These are phyloP conservation scores for Heterocephalus glaber DNA, from an alignment of 2,113 vertebrate genomes.

Conservation along the genomic window DNA sequence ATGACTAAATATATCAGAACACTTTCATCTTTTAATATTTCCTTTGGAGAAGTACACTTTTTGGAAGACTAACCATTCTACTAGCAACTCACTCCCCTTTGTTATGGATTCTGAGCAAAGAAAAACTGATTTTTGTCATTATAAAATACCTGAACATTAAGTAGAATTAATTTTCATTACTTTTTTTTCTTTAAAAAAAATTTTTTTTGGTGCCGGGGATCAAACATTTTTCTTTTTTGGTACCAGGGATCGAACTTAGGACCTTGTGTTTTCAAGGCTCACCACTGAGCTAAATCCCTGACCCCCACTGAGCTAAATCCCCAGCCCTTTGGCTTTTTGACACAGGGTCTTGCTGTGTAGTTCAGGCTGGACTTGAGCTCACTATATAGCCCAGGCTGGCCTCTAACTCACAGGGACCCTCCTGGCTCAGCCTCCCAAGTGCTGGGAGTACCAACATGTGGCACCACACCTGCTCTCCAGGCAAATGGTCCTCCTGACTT, in stretches of 20 bases:
- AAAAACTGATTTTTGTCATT: not conserved
- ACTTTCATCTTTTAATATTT: not conserved
- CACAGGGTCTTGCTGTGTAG: not conserved
- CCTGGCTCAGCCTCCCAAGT: not conserved
- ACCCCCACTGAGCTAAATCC: too few relatives aligned
- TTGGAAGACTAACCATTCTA: not conserved
- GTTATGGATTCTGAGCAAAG: not conserved
- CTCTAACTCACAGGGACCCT: not conserved
- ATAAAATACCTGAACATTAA: not conserved
- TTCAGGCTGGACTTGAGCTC: not conserved
- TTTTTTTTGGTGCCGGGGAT: too few relatives aligned
- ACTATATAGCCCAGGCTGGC: not conserved
- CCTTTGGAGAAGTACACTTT: not conserved
- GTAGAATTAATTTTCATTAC: constrained; percentile 24
- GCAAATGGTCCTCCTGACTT: constrained; percentile 65
- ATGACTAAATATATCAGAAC: not conserved
- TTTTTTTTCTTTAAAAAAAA: too few relatives aligned
- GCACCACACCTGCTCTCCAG: not conserved
- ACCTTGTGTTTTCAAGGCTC: too few relatives aligned
- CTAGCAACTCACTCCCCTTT: not conserved
- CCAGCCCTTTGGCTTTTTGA: not conserved
- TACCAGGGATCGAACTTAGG: too few relatives aligned
- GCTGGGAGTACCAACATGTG: not conserved
- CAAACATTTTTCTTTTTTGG: too few relatives aligned
- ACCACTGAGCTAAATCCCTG: too few relatives aligned